Base-by-base conservation (phyloP, 2,888 invertebrate species). In the Hirtodrosophila confusa region DNA sequence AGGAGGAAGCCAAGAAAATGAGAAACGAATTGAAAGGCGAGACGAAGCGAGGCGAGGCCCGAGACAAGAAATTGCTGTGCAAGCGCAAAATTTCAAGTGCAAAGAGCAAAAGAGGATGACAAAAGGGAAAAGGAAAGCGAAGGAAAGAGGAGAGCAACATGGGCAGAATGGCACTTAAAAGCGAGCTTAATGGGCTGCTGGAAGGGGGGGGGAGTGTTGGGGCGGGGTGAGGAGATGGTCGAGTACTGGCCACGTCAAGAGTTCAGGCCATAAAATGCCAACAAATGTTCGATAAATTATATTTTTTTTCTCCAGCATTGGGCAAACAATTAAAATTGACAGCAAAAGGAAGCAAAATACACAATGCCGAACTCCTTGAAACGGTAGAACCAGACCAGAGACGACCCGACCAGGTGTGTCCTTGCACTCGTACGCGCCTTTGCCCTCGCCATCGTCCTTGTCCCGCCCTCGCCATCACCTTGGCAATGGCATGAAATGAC, bases 401-500 rank as follows among this genome's bases (percentile, higher is more conserved):
- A n/a, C 8, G 29, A n/a, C 72, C 17, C 17, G 17, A 17, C 17
- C 75, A 75, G 75, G 69, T 74, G 88, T 75, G 60, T 64, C 31
- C 53, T 55, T 36, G 62, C 50, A 35, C 54, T 47, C 39, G 62
- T n/a, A 57, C 45, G 31, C 54, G 48, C 51, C 37, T 45, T 11
- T 27, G 40, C 24, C 29, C 27, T 35, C 5, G 40, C 12, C 37
- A 44, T 36, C 44, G 44, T 41, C 54, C 23, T 37, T 4, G 45
- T 44, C 10, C 29, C 36, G 17, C 17, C 17, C 17, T 17, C 17
- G 17, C 17, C 17, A 17, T 68, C 50, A 45, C 62, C 58, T 60
- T 65, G 67, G 44, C 31, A 49, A 31, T 80, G 82, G 80, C 90
- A 89, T 88, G 80, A 90, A 89, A 85, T 90, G 90, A 89, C 90